Conservation (phyloP, 2,888 invertebrate species). For the Drosophila vallismaia region DNA sequence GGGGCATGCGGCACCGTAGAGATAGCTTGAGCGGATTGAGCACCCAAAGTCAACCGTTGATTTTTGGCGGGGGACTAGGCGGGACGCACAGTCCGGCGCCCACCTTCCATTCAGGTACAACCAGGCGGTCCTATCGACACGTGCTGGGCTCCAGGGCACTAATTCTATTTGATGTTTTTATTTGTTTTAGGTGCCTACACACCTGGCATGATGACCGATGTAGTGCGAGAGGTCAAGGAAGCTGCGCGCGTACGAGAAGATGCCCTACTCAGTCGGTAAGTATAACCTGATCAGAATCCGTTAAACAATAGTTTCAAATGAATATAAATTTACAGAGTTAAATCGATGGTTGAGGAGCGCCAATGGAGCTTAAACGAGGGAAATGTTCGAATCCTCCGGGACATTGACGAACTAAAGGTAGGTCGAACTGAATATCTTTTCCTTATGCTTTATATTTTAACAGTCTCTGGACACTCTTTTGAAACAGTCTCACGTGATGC, state of each 20-base stretch:
- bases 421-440: neutral
- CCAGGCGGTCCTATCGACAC: slow-evolving; percentile 1
- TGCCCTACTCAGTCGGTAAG: slow-evolving; percentile 85
- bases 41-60: slow-evolving; percentile 84
- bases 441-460: no score
- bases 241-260: slow-evolving; percentile 89
- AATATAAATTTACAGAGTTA: slow-evolving; percentile 73
- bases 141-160: neutral
- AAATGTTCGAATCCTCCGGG: slow-evolving; percentile 82
- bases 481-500: slow-evolving; percentile 87
- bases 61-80: slow-evolving; percentile 84
- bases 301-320: neutral
- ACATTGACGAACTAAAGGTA: slow-evolving; percentile 84
- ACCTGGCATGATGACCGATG: slow-evolving; percentile 89
- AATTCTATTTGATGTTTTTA: neutral
- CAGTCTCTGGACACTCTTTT: no score
- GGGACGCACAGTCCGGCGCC: slow-evolving; percentile 84
- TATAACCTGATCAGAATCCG: neutral
- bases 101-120: slow-evolving; percentile 84
- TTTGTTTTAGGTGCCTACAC: slow-evolving; percentile 85
- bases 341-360: slow-evolving; percentile 83
- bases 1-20: slow-evolving; percentile 84
- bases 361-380: slow-evolving; percentile 83
- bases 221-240: slow-evolving; percentile 90
- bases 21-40: slow-evolving; percentile 85